Evolutionary conservation across 2,888 invertebrate genomes (phyloP), one percentile per base, ranked within the genome.

Genomic region (Xestia sexstrigata): DNA sequence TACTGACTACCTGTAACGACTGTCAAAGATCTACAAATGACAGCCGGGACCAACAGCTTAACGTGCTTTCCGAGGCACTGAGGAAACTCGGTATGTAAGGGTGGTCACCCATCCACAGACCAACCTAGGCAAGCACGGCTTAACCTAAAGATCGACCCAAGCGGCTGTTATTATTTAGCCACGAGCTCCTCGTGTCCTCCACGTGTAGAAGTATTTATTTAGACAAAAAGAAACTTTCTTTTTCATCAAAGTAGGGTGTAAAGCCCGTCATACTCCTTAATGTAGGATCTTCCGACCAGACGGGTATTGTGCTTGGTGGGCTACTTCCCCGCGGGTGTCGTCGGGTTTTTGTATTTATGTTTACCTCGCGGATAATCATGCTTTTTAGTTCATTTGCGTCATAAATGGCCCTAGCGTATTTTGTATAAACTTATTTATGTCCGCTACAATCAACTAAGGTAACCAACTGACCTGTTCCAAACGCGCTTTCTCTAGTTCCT

Each of bases 401-500:
- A 7, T 7, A 58, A 2, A 15, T 26, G 15, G 15, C 7, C 0
- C 0, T 58, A 26, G 49, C 7, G 20, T 49, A 20, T 20, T 49
- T 55, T 55, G 9, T 26, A 15, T 26, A 7, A 26, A 26, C 15
- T 15, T 52, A 52, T 2, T 52, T 55, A n/a, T n/a, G 55, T n/a
- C 55, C n/a, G 5, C n/a, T 26, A 26, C 26, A 58, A 26, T 58
- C 15, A 26, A 55, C 11, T 1, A 52, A 42, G 23, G 23, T n/a
- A 13, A 30, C 20, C 8, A 72, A 79, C 88, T 62, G n/a, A 96
- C 97, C 95, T 97, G 98, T 92, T 98, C 98, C 92, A 98, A 97
- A 86, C 98, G 97, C 13, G 99, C 99, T 87, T 98, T 97, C 92
- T 99, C 98, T 79, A 99, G 95, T 94, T 99, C 98, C 92, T 97